phyloP scores from a whole-genome alignment of 2,888 invertebrate species.

The Drosophila differens region DNA sequence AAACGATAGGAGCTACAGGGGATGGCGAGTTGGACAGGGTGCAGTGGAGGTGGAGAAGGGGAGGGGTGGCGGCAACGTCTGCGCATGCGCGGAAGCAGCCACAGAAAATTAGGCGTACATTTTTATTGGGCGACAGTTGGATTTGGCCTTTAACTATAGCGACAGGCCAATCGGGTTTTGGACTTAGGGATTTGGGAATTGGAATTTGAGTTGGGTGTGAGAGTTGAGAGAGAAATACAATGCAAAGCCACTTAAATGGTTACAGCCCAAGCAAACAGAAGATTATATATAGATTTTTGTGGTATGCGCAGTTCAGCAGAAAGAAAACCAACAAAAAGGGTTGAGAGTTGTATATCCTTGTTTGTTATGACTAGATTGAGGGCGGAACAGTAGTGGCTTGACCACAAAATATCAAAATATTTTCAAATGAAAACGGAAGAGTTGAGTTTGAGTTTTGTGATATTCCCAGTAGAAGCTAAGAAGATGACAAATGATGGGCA shows the following conservation, averaged over 20 bases:
- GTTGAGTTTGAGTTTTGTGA: constrained; percentile 40
- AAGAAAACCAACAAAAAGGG: constrained; percentile 35
- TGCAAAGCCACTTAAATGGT: constrained; percentile 74
- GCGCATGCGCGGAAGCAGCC: constrained; percentile 69
- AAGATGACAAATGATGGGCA: constrained; percentile 37
- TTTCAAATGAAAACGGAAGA: constrained; percentile 73
- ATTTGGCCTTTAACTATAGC: constrained; percentile 17
- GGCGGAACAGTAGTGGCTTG: constrained; percentile 57
- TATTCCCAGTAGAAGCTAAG: constrained; percentile 31
- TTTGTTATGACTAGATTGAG: constrained; percentile 35
- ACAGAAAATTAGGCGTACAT: constrained; percentile 70
- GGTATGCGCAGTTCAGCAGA: constrained; percentile 39
- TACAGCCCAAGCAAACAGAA: constrained; percentile 58
- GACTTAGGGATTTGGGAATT: constrained; percentile 7
- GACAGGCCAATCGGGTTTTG: constrained; percentile 6
- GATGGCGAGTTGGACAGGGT: neutral
- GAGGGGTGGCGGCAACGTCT: constrained; percentile 42
- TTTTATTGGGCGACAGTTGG: constrained; percentile 72
- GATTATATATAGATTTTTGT: neutral
- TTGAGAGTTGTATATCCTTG: constrained; percentile 33
- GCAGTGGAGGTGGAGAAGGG: neutral
- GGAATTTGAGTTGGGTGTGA: constrained; percentile 39
- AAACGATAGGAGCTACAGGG: neutral
- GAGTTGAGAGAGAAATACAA: constrained; percentile 22
- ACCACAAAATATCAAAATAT: constrained; percentile 57